phyloP scores from a whole-genome alignment of 2,888 invertebrate species.

The Drosophila ochracea region DNA sequence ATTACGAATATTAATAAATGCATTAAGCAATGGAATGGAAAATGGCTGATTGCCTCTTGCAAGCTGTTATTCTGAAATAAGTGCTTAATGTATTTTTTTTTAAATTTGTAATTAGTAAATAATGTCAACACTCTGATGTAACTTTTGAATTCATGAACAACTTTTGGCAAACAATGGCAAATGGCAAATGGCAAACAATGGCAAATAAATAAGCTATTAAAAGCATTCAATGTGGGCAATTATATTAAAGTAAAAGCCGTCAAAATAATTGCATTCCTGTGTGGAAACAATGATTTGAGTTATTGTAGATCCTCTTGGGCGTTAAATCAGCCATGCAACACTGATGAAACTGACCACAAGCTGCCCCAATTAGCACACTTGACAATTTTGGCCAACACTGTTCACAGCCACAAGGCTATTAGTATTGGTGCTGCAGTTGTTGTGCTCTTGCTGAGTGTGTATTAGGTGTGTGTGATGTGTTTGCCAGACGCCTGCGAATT shows the following conservation, averaged over 20 bases:
- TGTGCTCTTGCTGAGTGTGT: not conserved
- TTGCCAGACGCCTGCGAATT: slow-evolving; percentile 72
- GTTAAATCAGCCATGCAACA: not conserved
- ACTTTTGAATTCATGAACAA: not conserved
- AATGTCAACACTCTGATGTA: not conserved
- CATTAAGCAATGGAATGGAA: not conserved
- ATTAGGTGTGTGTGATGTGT: slow-evolving; percentile 12
- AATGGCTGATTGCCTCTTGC: not conserved
- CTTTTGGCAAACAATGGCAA: not conserved
- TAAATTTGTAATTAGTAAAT: not conserved
- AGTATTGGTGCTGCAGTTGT: slow-evolving; percentile 4
- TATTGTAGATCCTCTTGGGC: slow-evolving; percentile 3
- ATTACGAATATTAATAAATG: not conserved
- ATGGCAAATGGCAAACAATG: not conserved
- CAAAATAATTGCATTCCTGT: not conserved
- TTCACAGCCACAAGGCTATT: slow-evolving; percentile 11
- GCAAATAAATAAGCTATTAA: not conserved
- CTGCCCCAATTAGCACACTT: slow-evolving; percentile 12
- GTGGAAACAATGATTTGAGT: slow-evolving; percentile 9
- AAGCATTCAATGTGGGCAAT: not conserved
- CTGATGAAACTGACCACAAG: slow-evolving; percentile 11
- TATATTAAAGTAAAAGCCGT: not conserved
- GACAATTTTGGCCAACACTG: slow-evolving; percentile 20
- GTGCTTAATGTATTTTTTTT: not conserved
- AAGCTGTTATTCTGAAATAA: not conserved